These are phyloP conservation scores for Hyppa rectilinea DNA, from an alignment of 2,888 invertebrate genomes.

Conservation along the genomic window DNA sequence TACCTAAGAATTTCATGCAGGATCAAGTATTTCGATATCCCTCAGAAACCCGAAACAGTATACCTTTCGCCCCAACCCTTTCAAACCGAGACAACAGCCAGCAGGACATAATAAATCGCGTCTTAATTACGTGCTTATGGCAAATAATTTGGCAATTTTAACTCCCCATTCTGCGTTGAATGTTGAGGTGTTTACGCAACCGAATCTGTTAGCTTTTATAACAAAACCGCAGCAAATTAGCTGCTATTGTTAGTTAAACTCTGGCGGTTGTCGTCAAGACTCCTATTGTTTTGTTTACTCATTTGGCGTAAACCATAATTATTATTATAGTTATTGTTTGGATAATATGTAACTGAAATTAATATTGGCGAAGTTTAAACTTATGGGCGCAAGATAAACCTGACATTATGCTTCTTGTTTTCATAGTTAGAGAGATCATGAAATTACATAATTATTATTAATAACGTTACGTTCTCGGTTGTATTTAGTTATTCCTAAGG, in stretches of 20 bases:
- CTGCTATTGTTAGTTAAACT: slow-evolving; percentile 65
- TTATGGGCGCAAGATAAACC: slow-evolving; percentile 3
- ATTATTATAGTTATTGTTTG: slow-evolving; percentile 46
- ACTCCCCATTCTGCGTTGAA: slow-evolving; percentile 56
- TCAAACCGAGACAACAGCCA: slow-evolving; percentile 13
- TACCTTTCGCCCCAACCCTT: slow-evolving; percentile 16
- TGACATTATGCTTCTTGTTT: slow-evolving; percentile 2
- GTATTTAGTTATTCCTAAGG: no score
- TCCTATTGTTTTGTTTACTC: slow-evolving; percentile 52
- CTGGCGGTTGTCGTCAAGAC: slow-evolving; percentile 54
- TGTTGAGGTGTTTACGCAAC: slow-evolving; percentile 62
- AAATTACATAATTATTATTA: not conserved
- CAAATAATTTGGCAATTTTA: slow-evolving; percentile 62
- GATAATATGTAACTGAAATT: slow-evolving; percentile 39
- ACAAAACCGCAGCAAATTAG: slow-evolving; percentile 66
- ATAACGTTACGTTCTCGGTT: not conserved
- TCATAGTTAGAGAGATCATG: not conserved
- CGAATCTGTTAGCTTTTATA: slow-evolving; percentile 67
- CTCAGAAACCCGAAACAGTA: slow-evolving; percentile 16
- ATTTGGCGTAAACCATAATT: slow-evolving; percentile 34
- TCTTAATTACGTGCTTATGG: slow-evolving; percentile 59
- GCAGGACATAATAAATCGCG: slow-evolving; percentile 48
- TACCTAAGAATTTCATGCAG: slow-evolving; percentile 33
- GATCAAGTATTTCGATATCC: slow-evolving; percentile 32
- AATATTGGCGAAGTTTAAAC: slow-evolving; percentile 22